These are phyloP conservation scores for Cotesia vestalis DNA, from an alignment of 1,140 invertebrate genomes.

Conservation along the genomic window DNA sequence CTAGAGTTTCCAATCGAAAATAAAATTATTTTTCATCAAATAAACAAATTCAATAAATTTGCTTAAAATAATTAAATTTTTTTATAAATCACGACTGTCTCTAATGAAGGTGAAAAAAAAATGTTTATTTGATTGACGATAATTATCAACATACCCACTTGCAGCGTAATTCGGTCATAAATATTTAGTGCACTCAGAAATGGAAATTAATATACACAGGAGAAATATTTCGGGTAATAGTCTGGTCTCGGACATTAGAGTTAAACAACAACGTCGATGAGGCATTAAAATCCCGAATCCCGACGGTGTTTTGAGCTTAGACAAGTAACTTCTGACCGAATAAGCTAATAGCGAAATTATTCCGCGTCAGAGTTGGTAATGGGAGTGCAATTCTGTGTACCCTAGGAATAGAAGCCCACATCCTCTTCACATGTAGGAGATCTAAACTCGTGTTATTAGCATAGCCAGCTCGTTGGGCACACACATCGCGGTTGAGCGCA, in stretches of 20 bases:
- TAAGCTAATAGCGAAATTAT: constrained; percentile 60
- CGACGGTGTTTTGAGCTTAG: constrained; percentile 23
- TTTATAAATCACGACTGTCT: no score
- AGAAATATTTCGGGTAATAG: not conserved
- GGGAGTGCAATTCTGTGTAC: constrained; percentile 62
- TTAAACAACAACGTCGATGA: constrained; percentile 6
- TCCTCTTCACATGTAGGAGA: constrained; percentile 38
- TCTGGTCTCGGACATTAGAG: not conserved
- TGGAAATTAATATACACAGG: not conserved
- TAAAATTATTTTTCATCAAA: no score
- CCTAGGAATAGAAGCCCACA: not conserved
- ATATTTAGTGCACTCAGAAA: not conserved
- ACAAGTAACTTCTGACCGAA: constrained; percentile 38
- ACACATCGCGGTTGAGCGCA: constrained; percentile 32
- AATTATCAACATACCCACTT: no score
- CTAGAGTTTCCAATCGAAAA: no score
- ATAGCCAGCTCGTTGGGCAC: constrained; percentile 54
- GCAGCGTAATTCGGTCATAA: not conserved
- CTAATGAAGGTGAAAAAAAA: no score
- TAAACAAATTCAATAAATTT: no score
- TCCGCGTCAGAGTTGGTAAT: constrained; percentile 60
- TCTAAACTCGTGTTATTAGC: constrained; percentile 60
- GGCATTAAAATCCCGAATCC: constrained; percentile 16
- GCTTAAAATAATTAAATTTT: no score
- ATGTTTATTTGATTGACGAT: no score